These are phyloP conservation scores for Oasisia sp. DNA, from an alignment of 2,888 invertebrate genomes.

Conservation along the genomic window DNA sequence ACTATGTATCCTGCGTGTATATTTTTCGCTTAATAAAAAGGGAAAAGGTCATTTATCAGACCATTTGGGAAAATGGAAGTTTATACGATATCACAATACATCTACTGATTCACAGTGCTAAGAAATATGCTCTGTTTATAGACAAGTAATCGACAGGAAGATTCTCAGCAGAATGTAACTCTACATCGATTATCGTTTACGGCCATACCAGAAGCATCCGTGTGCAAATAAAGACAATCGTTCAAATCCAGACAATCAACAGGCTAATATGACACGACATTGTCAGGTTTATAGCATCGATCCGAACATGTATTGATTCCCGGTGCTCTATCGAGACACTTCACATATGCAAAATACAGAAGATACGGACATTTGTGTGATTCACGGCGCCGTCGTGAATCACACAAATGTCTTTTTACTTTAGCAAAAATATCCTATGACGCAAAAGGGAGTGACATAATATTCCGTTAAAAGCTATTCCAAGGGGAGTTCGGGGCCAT, in stretches of 20 bases:
- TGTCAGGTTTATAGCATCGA: not conserved
- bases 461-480: not conserved
- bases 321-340: not conserved
- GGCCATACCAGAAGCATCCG: not conserved
- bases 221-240: not conserved
- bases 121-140: not conserved
- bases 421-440: not conserved
- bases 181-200: not conserved
- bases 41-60: not conserved
- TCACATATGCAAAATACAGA: not conserved
- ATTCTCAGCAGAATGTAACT: not conserved
- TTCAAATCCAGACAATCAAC: not conserved
- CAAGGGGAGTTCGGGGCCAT: no score
- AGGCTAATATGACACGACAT: not conserved
- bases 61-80: not conserved
- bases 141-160: not conserved
- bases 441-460: not conserved
- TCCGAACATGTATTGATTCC: not conserved
- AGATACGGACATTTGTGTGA: not conserved
- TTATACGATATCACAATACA: not conserved
- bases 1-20: no score
- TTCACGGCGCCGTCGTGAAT: not conserved
- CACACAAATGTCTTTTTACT: not conserved
- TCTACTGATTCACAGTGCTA: not conserved
- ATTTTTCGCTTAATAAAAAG: no score